A percentile compares a stretch with the other conserved stretches of the same genome.
Conservation (phyloP, 2,113 vertebrate genomes). For the Sterrhoptilus dennistouni region DNA sequence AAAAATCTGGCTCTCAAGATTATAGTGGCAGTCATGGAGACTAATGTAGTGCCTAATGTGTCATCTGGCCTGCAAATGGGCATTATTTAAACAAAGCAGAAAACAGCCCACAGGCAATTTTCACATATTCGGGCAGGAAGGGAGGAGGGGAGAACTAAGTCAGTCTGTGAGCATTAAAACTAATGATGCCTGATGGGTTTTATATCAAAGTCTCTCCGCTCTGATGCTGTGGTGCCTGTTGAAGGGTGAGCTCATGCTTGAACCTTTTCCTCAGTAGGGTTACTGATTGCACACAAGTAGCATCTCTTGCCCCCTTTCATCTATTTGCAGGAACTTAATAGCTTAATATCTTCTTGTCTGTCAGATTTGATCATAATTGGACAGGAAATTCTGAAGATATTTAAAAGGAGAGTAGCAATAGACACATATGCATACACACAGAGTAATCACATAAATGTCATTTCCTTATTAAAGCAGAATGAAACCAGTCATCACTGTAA, state of each 20-base stretch:
- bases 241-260: conserved; percentile 32
- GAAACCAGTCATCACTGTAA: conserved; percentile 1
- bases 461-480: conserved; percentile 29
- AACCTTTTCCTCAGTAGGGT: neutral
- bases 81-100: conserved; percentile 32
- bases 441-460: conserved; percentile 15
- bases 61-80: conserved; percentile 5
- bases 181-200: conserved; percentile 7
- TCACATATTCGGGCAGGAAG: neutral
- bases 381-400: conserved; percentile 8
- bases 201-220: neutral
- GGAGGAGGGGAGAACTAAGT: neutral
- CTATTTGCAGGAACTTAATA: neutral
- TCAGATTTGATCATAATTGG: conserved; percentile 40
- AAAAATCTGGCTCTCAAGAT: neutral
- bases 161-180: conserved; percentile 5
- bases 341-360: conserved; percentile 8
- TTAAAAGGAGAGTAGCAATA: neutral
- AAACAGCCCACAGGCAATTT: neutral
- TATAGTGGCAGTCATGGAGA: neutral
- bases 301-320: conserved; percentile 7
- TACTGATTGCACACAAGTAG: neutral
- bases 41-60: neutral
- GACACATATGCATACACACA: neutral
- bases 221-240: neutral